These are phyloP conservation scores for Perca schrenkii DNA, from an alignment of 2,113 vertebrate genomes.

Conservation along the genomic window DNA sequence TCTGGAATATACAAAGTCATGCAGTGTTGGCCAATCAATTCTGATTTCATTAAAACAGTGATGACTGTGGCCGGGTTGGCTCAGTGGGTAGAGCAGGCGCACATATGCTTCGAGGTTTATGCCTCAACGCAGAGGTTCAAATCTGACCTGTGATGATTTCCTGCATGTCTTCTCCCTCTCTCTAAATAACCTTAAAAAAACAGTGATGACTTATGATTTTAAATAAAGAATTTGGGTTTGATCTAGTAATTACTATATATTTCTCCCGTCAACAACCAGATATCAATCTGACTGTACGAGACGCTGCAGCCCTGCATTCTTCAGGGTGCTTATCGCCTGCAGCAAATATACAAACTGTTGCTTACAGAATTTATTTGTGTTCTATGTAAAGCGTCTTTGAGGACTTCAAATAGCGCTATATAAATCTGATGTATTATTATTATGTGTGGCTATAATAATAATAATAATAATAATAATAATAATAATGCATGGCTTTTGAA, in stretches of 20 bases:
- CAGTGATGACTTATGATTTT: not conserved
- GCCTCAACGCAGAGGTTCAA: too few species aligned
- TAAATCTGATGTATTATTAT: too few species aligned
- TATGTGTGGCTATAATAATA: too few species aligned
- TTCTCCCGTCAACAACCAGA: not conserved
- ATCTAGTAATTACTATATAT: not conserved
- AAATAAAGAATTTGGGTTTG: not conserved
- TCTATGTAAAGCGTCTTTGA: too few species aligned
- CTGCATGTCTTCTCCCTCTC: too few species aligned
- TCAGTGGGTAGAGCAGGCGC: too few species aligned
- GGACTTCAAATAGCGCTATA: too few species aligned
- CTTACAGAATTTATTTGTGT: not conserved
- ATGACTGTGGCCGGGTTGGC: not conserved
- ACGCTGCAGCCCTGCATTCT: not conserved
- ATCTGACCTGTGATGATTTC: too few species aligned
- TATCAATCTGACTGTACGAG: not conserved
- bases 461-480: too few species aligned
- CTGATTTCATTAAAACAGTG: not conserved
- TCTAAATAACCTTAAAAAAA: too few species aligned
- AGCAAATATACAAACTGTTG: conserved; percentile 14
- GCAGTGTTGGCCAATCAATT: not conserved
- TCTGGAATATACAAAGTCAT: not conserved
- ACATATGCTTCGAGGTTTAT: too few species aligned
- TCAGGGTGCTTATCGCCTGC: not conserved
- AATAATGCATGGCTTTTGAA: conserved; percentile 50